Conservation (phyloP, 2,113 vertebrate species). For the Panthera leo region DNA sequence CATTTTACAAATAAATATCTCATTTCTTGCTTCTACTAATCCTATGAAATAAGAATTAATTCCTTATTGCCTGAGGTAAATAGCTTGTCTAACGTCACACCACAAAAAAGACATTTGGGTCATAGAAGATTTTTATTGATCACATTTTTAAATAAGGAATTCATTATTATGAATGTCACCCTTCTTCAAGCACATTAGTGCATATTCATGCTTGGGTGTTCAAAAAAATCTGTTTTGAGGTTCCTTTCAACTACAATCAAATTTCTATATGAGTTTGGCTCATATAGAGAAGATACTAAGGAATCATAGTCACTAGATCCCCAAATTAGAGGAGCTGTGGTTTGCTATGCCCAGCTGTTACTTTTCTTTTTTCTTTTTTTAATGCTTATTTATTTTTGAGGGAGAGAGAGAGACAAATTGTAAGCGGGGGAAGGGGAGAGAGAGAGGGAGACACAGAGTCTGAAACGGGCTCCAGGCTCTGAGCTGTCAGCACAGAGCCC, state of each 20-base stretch:
- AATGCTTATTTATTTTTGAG: too few relatives aligned
- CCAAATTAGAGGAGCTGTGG: background rate
- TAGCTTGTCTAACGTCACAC: background rate
- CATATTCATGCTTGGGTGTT: background rate
- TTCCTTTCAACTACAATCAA: background rate
- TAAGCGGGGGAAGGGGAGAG: too few relatives aligned
- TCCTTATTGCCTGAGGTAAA: background rate
- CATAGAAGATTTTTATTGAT: background rate
- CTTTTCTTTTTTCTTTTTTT: background rate
- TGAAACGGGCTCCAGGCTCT: too few relatives aligned
- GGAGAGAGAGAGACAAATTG: too few relatives aligned
- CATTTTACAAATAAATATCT: background rate
- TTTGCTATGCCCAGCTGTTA: background rate
- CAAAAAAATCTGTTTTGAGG: background rate
- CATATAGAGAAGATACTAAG: background rate
- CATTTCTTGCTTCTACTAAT: background rate
- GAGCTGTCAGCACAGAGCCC: too few relatives aligned
- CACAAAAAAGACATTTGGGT: background rate
- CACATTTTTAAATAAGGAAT: background rate
- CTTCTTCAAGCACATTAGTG: background rate
- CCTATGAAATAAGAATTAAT: background rate
- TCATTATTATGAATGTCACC: background rate
- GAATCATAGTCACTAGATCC: background rate
- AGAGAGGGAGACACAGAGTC: too few relatives aligned
- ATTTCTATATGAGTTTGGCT: background rate